Evolutionary conservation across 1,140 invertebrate genomes (phyloP).

Genomic region (Pentalonia nigronervosa): DNA sequence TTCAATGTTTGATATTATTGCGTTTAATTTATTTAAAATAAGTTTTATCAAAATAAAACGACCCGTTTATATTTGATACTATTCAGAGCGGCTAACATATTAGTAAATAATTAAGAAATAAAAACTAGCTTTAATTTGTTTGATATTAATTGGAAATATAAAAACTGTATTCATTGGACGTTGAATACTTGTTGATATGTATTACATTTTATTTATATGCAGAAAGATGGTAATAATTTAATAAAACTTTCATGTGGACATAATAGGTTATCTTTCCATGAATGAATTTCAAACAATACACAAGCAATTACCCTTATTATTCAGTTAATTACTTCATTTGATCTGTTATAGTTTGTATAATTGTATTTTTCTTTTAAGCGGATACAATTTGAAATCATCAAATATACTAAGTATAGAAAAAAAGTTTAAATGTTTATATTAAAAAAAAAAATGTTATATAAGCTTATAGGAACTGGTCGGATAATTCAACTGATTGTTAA

Average conservation of each 20-base stretch:
- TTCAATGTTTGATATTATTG: background rate
- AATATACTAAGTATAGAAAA: background rate
- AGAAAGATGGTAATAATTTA: slow-evolving; percentile 16
- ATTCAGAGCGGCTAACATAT: background rate
- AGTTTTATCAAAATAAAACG: background rate
- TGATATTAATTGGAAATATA: background rate
- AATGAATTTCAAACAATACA: background rate
- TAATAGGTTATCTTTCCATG: background rate
- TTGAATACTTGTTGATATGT: background rate
- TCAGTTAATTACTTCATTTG: slow-evolving; percentile 11
- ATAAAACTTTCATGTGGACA: background rate
- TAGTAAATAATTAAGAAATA: background rate
- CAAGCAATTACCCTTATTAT: background rate
- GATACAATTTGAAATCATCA: background rate
- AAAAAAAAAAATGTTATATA: too few species aligned
- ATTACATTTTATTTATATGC: background rate
- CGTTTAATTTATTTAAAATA: background rate
- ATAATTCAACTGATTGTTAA: background rate
- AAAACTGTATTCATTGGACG: background rate
- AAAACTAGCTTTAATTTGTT: background rate
- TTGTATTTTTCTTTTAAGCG: background rate
- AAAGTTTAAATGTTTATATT: background rate
- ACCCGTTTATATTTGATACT: background rate
- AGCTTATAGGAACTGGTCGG: background rate
- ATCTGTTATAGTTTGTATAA: background rate